Percentiles rank a stretch among this genome's conserved stretches.
These are phyloP conservation scores for Orthosia gothica DNA, from an alignment of 2,888 invertebrate genomes.

Conservation along the genomic window DNA sequence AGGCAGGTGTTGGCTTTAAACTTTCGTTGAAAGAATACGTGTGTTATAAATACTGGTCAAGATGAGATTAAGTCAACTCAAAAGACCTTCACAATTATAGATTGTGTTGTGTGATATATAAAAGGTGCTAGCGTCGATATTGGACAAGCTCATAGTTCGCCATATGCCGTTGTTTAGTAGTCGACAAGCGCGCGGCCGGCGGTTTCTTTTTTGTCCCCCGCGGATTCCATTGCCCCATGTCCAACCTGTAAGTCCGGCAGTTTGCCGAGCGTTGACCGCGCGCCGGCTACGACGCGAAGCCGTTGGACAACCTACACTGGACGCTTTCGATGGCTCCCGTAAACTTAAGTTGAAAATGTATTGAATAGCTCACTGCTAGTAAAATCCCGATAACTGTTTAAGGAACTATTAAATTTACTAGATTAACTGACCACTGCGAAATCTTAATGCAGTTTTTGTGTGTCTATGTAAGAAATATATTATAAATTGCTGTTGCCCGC, in stretches of 20 bases:
- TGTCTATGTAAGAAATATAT: too few relatives aligned
- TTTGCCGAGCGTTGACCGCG: constrained; percentile 90
- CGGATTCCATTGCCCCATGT: constrained; percentile 90
- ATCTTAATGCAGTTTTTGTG: neutral
- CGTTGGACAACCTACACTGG: constrained; percentile 84
- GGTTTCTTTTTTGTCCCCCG: constrained; percentile 88
- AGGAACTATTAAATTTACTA: neutral
- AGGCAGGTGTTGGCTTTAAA: neutral
- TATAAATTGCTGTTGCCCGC: too few relatives aligned
- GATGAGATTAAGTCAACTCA: neutral
- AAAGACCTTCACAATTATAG: constrained; percentile 17
- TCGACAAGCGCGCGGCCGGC: constrained; percentile 79
- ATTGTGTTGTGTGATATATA: constrained; percentile 26
- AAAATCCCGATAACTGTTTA: constrained; percentile 27
- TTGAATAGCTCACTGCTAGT: constrained; percentile 35
- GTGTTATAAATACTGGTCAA: neutral
- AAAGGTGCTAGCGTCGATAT: constrained; percentile 39
- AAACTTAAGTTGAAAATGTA: constrained; percentile 67
- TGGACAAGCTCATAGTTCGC: constrained; percentile 62
- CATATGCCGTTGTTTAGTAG: constrained; percentile 81
- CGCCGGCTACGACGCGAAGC: constrained; percentile 83
- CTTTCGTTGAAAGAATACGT: neutral
- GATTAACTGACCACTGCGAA: neutral
- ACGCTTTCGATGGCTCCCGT: constrained; percentile 82
- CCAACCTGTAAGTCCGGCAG: constrained; percentile 91